These are phyloP conservation scores for Muricea muricata DNA, from an alignment of 92 coral and sea anemone species.

Conservation along the genomic window DNA sequence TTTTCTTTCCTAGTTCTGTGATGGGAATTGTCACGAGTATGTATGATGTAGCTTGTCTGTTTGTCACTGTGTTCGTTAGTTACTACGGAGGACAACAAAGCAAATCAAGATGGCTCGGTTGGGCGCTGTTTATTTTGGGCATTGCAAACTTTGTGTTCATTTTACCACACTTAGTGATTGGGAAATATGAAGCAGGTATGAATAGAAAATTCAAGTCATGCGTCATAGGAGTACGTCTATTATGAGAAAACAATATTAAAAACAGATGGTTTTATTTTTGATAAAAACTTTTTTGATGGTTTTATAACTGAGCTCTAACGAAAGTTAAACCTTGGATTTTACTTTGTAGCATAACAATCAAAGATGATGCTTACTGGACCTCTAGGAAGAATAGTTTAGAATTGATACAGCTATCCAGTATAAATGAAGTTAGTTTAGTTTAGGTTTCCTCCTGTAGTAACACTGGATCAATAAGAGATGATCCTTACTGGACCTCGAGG, in stretches of 20 bases:
- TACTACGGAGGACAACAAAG: constrained; percentile 79
- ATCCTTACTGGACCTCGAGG: no score
- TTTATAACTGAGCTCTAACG: no score
- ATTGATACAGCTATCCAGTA: no score
- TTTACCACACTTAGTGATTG: constrained; percentile 80
- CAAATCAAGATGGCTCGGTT: constrained; percentile 83
- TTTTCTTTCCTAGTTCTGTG: constrained; percentile 75
- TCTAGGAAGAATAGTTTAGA: no score
- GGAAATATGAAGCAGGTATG: constrained; percentile 75
- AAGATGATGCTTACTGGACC: no score
- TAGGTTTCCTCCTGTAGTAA: no score
- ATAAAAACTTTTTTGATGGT: no score
- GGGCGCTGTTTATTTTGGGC: constrained; percentile 75
- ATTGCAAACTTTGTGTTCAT: constrained; percentile 74
- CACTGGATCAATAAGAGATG: no score
- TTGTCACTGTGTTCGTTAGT: constrained; percentile 76
- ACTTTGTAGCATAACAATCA: neutral
- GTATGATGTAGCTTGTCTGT: constrained; percentile 75
- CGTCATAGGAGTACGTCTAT: neutral
- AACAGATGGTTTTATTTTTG: no score
- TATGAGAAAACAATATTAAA: no score
- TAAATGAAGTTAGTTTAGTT: no score
- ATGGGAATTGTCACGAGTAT: constrained; percentile 78
- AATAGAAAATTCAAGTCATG: neutral
- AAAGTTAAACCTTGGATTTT: no score